phyloP scores from a whole-genome alignment of 2,113 vertebrate species.

The Saccopteryx bilineata region DNA sequence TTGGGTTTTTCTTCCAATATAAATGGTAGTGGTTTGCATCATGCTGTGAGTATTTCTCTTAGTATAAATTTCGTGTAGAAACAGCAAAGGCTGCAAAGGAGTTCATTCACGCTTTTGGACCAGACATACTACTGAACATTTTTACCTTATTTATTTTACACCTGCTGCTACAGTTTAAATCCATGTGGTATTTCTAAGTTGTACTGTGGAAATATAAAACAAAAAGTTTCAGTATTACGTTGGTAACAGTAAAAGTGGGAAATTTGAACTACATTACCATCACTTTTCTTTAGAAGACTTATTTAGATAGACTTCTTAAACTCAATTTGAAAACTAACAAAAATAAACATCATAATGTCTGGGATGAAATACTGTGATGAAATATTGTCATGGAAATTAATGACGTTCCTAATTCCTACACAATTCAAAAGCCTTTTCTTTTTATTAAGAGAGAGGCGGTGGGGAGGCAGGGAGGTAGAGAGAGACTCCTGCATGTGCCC shows the following conservation, averaged over 20 bases:
- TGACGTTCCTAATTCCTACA: not conserved
- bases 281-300: not conserved
- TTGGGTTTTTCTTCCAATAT: conserved; percentile 41
- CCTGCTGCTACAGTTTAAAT: conserved; percentile 8
- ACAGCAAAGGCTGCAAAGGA: conserved; percentile 10
- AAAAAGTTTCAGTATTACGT: conserved; percentile 24
- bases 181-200: conserved; percentile 40
- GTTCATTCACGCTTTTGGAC: conserved; percentile 22
- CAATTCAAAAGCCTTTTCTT: not conserved
- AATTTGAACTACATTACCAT: not conserved
- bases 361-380: not conserved
- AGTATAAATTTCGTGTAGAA: not conserved
- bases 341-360: not conserved
- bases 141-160: conserved; percentile 25
- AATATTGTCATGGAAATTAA: not conserved
- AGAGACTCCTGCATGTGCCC: no score
- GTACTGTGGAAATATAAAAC: not conserved
- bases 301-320: not conserved
- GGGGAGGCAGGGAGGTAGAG: no score
- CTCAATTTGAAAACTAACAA: conserved; percentile 48
- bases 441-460: not conserved
- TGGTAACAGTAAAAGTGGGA: not conserved
- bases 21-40: not conserved
- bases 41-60: not conserved
- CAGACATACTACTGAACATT: not conserved